phyloP scores from a whole-genome alignment of 2,113 vertebrate genomes.

The Ifrita kowaldi region DNA sequence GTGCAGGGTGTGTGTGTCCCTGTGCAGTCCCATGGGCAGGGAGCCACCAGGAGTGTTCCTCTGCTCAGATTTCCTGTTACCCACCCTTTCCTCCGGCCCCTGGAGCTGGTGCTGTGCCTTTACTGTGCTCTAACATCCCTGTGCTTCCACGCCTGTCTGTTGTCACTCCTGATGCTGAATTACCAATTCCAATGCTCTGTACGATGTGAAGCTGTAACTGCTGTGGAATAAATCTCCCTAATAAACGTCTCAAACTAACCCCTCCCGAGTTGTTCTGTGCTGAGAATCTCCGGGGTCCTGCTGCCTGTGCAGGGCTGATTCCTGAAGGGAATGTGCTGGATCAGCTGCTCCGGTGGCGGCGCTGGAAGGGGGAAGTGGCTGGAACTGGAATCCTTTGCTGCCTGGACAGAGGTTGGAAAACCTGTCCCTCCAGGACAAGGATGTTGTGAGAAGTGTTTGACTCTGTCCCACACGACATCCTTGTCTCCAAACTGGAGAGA shows the following conservation, averaged over 20 bases:
- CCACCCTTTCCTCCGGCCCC: neutral
- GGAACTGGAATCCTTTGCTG: neutral
- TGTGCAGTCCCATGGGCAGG: neutral
- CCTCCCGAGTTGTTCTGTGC: slow-evolving; percentile 39
- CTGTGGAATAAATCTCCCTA: slow-evolving; percentile 67
- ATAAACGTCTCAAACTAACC: slow-evolving; percentile 70
- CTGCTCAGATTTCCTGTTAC: neutral
- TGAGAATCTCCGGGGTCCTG: neutral
- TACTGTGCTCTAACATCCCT: neutral
- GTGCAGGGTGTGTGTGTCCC: neutral
- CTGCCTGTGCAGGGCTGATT: neutral
- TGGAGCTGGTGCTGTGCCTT: neutral
- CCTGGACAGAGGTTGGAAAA: neutral
- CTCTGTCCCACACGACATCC: accelerated
- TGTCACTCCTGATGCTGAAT: neutral
- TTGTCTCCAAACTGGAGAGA: accelerated
- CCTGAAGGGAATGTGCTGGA: neutral
- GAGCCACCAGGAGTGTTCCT: neutral
- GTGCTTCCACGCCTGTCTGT: neutral
- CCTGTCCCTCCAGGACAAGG: neutral
- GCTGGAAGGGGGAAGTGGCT: neutral
- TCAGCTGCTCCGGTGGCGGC: accelerated
- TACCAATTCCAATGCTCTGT: slow-evolving; percentile 13
- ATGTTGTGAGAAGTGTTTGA: accelerated
- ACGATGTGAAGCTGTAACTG: slow-evolving; percentile 37